Evolutionary conservation across 1,140 invertebrate genomes (phyloP).

Genomic region (Lordiphosa mommai): DNA sequence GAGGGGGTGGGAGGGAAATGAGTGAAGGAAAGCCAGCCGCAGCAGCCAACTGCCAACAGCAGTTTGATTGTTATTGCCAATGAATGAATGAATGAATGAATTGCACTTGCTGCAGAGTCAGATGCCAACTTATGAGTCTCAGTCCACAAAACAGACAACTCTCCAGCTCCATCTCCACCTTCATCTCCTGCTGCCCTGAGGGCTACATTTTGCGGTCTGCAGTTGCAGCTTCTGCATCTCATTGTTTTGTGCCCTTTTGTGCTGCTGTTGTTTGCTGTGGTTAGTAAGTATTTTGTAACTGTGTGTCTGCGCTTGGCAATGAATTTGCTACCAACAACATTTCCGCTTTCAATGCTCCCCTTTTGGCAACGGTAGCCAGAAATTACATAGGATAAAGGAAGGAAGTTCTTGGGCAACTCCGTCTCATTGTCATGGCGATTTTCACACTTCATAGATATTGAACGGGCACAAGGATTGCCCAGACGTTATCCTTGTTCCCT

Average conservation of each 20-base stretch:
- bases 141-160: slow-evolving; percentile 5
- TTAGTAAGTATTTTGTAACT: slow-evolving; percentile 9
- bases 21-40: slow-evolving; percentile 48
- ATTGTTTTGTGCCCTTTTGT: slow-evolving; percentile 32
- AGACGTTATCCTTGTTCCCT: background rate
- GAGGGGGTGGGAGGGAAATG: slow-evolving; percentile 7
- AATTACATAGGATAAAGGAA: background rate
- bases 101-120: slow-evolving; percentile 64
- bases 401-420: background rate
- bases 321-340: slow-evolving; percentile 8
- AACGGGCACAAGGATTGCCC: background rate
- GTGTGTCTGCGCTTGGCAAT: background rate
- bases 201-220: slow-evolving; percentile 72
- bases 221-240: slow-evolving; percentile 46
- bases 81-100: slow-evolving; percentile 75
- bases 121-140: slow-evolving; percentile 38
- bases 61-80: slow-evolving; percentile 77
- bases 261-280: slow-evolving; percentile 15
- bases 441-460: background rate
- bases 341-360: slow-evolving; percentile 3
- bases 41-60: slow-evolving; percentile 24
- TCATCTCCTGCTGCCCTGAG: slow-evolving; percentile 38
- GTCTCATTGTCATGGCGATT: background rate
- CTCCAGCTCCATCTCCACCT: slow-evolving; percentile 10
- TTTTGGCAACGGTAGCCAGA: background rate